Conservation (phyloP, 64 coral and sea anemone genomes). For the Acropora tenuis region DNA sequence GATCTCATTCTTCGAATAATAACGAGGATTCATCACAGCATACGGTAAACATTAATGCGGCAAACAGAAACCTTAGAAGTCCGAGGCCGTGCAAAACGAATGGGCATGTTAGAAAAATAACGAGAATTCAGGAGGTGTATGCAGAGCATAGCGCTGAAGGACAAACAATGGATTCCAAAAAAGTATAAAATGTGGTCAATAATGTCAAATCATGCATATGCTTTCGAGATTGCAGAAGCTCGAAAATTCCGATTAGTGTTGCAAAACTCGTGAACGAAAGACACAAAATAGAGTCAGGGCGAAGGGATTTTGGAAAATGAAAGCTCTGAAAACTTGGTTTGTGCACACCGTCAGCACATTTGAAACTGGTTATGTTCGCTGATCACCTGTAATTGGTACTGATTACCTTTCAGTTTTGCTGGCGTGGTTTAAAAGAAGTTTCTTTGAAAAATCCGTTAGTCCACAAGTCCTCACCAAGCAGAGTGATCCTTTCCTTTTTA, state of each 20-base stretch:
- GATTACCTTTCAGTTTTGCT: no score
- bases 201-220: not conserved
- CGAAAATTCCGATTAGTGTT: not conserved
- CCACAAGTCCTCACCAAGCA: no score
- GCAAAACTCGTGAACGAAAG: not conserved
- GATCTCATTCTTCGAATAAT: not conserved
- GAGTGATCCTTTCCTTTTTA: no score
- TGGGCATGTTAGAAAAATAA: not conserved
- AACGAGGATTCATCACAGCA: not conserved
- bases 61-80: not conserved
- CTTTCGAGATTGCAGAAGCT: not conserved
- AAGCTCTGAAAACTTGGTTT: not conserved
- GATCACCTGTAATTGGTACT: no score
- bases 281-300: no score
- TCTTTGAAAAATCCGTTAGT: no score
- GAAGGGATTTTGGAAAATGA: not conserved
- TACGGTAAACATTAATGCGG: not conserved
- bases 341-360: no score
- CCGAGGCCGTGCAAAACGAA: not conserved
- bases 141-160: not conserved
- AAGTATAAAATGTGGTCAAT: not conserved
- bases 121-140: conserved; percentile 21
- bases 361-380: no score
- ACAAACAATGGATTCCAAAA: not conserved
- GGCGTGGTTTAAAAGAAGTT: no score